Conservation (phyloP, 1,140 invertebrate species). For the Neocloeon triangulifer region DNA sequence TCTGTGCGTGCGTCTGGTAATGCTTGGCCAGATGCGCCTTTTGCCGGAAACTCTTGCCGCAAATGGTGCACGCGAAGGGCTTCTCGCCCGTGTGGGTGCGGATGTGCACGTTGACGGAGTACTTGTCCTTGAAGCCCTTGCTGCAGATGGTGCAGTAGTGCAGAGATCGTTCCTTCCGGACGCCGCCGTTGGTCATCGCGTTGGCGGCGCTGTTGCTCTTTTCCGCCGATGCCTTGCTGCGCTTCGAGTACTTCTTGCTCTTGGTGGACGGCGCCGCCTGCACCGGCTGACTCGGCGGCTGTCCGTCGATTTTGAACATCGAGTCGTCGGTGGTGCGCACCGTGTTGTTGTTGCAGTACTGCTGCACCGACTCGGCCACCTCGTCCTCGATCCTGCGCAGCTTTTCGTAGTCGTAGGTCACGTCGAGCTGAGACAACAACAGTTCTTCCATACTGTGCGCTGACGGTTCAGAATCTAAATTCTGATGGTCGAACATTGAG, state of each 20-base stretch:
- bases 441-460: slow-evolving; percentile 15
- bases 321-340: slow-evolving; percentile 5
- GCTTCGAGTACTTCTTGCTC: slow-evolving; percentile 12
- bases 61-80: slow-evolving; percentile 68
- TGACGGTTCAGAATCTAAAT: slow-evolving; percentile 12
- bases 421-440: slow-evolving; percentile 16
- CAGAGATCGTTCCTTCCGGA: slow-evolving; percentile 55
- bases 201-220: slow-evolving; percentile 6
- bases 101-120: slow-evolving; percentile 80
- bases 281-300: slow-evolving; percentile 8
- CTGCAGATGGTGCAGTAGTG: slow-evolving; percentile 81
- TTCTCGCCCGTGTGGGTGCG: slow-evolving; percentile 79
- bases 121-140: slow-evolving; percentile 84
- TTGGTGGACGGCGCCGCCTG: slow-evolving; percentile 7
- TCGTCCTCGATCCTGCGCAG: slow-evolving; percentile 24
- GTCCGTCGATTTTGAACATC: slow-evolving; percentile 3
- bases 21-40: slow-evolving; percentile 95
- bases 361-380: slow-evolving; percentile 14
- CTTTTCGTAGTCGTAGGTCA: slow-evolving; percentile 48
- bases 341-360: slow-evolving; percentile 28
- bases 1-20: slow-evolving; percentile 63
- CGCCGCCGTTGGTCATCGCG: slow-evolving; percentile 7
- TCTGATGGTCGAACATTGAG: slow-evolving; percentile 10
- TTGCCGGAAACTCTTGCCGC: slow-evolving; percentile 79
- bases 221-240: slow-evolving; percentile 5